Evolutionary conservation across 2,888 invertebrate genomes (phyloP).

Genomic region (Agonopterix alstromeriana): DNA sequence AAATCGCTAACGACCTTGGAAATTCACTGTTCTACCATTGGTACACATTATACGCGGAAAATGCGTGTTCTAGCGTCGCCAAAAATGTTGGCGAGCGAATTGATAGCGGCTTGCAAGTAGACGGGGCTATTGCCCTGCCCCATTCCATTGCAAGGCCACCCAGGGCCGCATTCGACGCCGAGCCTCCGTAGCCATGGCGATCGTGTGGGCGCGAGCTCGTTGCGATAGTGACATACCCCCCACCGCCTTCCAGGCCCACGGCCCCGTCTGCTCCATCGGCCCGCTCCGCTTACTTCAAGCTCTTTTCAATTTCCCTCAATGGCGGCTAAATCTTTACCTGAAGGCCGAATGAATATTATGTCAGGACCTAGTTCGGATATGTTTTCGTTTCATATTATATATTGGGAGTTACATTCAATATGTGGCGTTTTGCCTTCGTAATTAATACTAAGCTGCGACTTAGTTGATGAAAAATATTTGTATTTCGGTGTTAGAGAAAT

Average conservation of each 20-base stretch:
- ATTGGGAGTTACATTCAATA: not conserved
- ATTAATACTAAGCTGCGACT: too few species aligned
- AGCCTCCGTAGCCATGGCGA: slow-evolving; percentile 56
- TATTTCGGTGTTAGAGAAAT: too few species aligned
- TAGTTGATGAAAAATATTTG: too few species aligned
- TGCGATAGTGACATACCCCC: slow-evolving; percentile 59
- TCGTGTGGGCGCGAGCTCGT: slow-evolving; percentile 53
- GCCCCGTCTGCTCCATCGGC: slow-evolving; percentile 17
- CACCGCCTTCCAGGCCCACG: slow-evolving; percentile 16
- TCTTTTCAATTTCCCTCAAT: slow-evolving; percentile 69
- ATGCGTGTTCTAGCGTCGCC: slow-evolving; percentile 35
- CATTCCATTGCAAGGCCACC: slow-evolving; percentile 76
- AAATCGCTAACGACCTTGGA: slow-evolving; percentile 53
- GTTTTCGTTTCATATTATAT: not conserved
- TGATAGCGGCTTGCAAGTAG: slow-evolving; percentile 55
- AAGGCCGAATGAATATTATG: slow-evolving; percentile 44
- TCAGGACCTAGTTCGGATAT: slow-evolving; percentile 19
- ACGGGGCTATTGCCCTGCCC: slow-evolving; percentile 74
- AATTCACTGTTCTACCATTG: slow-evolving; percentile 32
- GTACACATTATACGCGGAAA: slow-evolving; percentile 47
- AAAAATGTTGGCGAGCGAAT: slow-evolving; percentile 59
- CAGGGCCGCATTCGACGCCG: slow-evolving; percentile 68
- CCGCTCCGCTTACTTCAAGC: slow-evolving; percentile 49
- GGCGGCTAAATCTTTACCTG: slow-evolving; percentile 62
- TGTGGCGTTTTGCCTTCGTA: too few species aligned